These are phyloP conservation scores for Pelodytes ibericus DNA, from an alignment of 2,797 vertebrate genomes.

Conservation along the genomic window DNA sequence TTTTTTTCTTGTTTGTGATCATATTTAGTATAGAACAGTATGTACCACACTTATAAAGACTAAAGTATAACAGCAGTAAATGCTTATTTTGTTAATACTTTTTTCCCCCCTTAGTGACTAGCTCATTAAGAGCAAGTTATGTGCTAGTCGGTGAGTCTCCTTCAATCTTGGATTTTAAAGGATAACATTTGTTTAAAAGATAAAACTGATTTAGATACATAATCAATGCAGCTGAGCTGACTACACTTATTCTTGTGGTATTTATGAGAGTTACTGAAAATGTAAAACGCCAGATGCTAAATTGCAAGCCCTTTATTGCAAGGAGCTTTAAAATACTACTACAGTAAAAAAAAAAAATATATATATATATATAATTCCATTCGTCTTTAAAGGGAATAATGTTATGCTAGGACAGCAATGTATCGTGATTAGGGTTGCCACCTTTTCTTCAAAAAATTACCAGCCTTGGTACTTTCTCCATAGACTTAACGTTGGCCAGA, in stretches of 20 bases:
- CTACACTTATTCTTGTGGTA: not conserved
- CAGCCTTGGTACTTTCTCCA: too few relatives aligned
- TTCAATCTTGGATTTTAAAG: not conserved
- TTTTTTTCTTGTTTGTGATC: not conserved
- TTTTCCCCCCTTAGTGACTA: not conserved
- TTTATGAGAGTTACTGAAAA: not conserved
- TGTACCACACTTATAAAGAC: not conserved
- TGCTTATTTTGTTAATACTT: not conserved
- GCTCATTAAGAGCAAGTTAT: conserved; percentile 13
- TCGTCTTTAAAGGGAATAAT: too few relatives aligned
- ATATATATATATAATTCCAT: too few relatives aligned
- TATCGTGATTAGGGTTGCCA: too few relatives aligned
- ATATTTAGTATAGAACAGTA: not conserved
- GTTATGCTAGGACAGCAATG: too few relatives aligned
- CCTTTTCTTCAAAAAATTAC: too few relatives aligned
- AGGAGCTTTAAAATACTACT: too few relatives aligned
- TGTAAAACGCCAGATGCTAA: not conserved
- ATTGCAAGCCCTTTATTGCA: not conserved
- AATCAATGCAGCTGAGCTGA: conserved; percentile 1
- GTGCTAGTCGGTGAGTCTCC: not conserved
- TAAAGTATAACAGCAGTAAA: not conserved
- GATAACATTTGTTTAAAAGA: not conserved
- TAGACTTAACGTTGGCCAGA: too few relatives aligned
- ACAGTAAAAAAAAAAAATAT: too few relatives aligned
- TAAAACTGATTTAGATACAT: not conserved